phyloP scores from a whole-genome alignment of 2,113 vertebrate species.

The Pelecanus crispus region DNA sequence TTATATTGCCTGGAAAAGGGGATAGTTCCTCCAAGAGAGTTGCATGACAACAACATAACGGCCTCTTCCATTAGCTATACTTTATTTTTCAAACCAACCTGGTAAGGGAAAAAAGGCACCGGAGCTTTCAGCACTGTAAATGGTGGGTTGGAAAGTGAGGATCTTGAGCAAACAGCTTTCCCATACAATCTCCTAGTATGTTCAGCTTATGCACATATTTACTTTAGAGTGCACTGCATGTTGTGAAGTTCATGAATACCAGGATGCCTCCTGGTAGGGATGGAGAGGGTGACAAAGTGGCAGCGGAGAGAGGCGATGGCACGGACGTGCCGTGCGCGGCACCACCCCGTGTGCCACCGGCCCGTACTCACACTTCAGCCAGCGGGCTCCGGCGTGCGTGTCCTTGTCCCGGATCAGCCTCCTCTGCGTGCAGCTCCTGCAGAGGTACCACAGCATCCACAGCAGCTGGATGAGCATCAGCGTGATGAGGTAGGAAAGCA shows the following conservation, averaged over 20 bases:
- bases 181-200: not conserved
- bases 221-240: not conserved
- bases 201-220: slow-evolving; percentile 26
- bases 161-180: not conserved
- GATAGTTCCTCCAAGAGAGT: not conserved
- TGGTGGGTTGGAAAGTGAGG: not conserved
- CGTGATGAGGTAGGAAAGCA: slow-evolving; percentile 83
- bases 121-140: not conserved
- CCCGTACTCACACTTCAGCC: slow-evolving; percentile 86
- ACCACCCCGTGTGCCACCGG: not conserved
- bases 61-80: not conserved
- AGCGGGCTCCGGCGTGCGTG: slow-evolving; percentile 85
- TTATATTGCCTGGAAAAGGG: not conserved
- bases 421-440: slow-evolving; percentile 77
- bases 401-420: slow-evolving; percentile 80
- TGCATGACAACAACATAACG: not conserved
- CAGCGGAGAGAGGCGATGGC: not conserved
- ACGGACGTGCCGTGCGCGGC: accelerated
- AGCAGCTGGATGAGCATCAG: slow-evolving; percentile 91
- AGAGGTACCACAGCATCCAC: slow-evolving; percentile 96
- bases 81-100: not conserved
- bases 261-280: not conserved
- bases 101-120: accelerated
- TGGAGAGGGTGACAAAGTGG: not conserved
- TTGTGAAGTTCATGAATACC: not conserved